Conservation (phyloP, 2,797 vertebrate genomes). For the Crypturellus tataupa region DNA sequence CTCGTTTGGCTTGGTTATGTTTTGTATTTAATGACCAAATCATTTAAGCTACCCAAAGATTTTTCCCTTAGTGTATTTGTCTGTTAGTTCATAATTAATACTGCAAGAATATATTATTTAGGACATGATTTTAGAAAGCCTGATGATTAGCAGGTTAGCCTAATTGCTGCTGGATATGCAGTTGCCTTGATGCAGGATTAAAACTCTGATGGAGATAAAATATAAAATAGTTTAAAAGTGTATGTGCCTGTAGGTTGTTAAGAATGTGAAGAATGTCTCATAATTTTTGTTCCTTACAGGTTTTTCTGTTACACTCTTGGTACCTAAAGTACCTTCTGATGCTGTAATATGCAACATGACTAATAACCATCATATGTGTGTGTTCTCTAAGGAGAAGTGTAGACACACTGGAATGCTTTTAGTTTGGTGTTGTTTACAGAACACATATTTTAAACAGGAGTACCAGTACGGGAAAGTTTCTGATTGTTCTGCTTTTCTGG, state of each 20-base stretch:
- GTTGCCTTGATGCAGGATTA: not conserved
- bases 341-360: not conserved
- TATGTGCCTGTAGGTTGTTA: not conserved
- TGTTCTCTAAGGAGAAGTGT: not conserved
- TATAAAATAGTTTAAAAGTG: not conserved
- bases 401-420: not conserved
- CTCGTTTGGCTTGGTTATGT: not conserved
- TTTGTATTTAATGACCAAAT: constrained; percentile 4
- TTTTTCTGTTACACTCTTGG: not conserved
- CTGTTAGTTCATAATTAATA: not conserved
- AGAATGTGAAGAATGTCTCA: not conserved
- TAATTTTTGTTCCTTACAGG: not conserved
- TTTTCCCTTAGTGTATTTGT: not conserved
- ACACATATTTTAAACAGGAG: not conserved
- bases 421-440: not conserved
- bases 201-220: not conserved
- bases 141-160: not conserved
- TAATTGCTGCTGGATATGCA: not conserved
- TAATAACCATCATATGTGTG: rapidly evolving
- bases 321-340: not conserved
- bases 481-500: not conserved
- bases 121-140: not conserved
- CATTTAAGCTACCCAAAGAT: not conserved
- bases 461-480: not conserved
- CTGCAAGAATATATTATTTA: not conserved